Conservation (phyloP, 2,113 vertebrate species). For the Campylomormyrus numenius region DNA sequence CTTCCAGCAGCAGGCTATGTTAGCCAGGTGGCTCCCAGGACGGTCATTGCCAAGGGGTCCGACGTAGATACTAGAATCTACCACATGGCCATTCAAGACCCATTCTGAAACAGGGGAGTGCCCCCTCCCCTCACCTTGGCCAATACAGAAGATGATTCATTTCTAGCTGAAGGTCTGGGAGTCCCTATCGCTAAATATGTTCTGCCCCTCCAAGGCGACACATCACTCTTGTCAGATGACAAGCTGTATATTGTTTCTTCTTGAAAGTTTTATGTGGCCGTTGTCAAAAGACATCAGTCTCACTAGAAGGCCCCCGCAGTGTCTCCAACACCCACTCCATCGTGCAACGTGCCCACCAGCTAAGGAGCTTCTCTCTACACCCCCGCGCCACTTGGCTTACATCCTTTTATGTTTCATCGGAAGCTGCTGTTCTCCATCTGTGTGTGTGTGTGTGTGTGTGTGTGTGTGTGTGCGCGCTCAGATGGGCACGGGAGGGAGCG, state of each 20-base stretch:
- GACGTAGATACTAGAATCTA: background rate
- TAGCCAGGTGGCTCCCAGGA: background rate
- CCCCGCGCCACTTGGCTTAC: background rate
- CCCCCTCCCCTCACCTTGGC: background rate
- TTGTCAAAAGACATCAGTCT: constrained; percentile 6
- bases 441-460: too few species aligned
- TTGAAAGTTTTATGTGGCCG: background rate
- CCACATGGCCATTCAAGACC: background rate
- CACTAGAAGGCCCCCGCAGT: too few species aligned
- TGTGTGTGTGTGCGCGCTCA: background rate
- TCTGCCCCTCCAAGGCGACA: background rate
- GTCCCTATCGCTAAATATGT: background rate
- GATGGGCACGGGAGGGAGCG: background rate
- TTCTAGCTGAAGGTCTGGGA: background rate
- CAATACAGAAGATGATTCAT: background rate
- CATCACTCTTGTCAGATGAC: background rate
- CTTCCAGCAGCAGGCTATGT: background rate
- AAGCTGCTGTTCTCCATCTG: background rate
- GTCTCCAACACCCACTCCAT: background rate
- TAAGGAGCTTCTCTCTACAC: background rate
- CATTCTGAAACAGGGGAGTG: background rate
- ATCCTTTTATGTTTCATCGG: background rate
- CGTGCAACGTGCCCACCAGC: background rate
- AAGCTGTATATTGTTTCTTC: background rate
- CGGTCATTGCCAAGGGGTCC: background rate